phyloP scores from a whole-genome alignment of 2,113 vertebrate species.

The Macrotus californicus region DNA sequence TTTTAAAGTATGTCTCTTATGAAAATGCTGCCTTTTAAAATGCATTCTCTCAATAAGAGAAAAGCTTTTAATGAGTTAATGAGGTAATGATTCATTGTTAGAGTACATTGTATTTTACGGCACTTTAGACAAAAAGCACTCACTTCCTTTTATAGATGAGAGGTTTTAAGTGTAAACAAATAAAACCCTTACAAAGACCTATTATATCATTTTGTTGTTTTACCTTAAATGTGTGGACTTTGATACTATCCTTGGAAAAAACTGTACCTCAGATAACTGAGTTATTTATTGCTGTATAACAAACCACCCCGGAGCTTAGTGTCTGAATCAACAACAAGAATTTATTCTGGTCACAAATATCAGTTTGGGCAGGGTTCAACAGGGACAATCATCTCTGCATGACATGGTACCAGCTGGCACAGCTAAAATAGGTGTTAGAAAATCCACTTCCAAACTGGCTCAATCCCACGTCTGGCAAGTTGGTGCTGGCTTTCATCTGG shows the following conservation, averaged over 20 bases:
- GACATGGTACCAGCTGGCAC: neutral
- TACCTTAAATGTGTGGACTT: neutral
- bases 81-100: conserved; percentile 34
- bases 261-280: neutral
- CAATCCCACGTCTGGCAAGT: neutral
- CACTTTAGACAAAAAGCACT: neutral
- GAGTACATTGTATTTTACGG: neutral
- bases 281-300: neutral
- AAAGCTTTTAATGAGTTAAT: conserved; percentile 48
- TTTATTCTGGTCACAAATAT: neutral
- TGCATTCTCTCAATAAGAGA: neutral
- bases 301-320: neutral
- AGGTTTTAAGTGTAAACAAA: neutral
- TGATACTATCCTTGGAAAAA: neutral
- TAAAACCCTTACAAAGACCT: neutral
- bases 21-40: conserved; percentile 34
- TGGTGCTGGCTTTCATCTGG: neutral
- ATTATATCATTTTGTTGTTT: neutral
- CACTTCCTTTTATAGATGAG: neutral
- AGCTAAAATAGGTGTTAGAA: neutral
- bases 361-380: neutral
- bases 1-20: conserved; percentile 42
- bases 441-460: neutral
- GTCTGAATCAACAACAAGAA: neutral
- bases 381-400: neutral